Evolutionary conservation across 35 echinoderm and acorn worm genomes (phyloP).

Genomic region (Lytechinus pictus): DNA sequence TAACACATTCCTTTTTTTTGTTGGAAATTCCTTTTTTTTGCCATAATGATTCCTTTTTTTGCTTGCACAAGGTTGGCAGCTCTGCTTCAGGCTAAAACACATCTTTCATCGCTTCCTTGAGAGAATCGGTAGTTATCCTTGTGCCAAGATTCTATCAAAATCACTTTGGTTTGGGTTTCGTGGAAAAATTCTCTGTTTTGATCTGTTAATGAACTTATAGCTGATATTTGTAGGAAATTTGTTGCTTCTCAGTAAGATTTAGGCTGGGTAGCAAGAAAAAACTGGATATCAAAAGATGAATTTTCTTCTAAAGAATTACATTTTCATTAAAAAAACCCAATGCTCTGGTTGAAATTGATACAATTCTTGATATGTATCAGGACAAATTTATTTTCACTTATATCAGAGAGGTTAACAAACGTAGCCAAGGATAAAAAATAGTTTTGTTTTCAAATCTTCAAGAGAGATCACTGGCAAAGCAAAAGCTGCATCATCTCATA

Average conservation of each 20-base stretch:
- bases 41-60: no score
- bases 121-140: neutral
- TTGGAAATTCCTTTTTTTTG: no score
- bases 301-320: no score
- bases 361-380: no score
- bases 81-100: neutral
- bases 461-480: neutral
- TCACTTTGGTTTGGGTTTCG: neutral
- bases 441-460: no score
- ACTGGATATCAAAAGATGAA: neutral
- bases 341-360: no score
- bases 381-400: no score
- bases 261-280: neutral
- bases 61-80: no score
- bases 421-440: no score
- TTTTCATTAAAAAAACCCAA: no score
- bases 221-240: neutral
- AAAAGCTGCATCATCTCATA: neutral
- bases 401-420: no score
- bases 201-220: neutral
- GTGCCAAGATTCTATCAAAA: neutral
- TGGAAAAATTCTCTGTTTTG: neutral
- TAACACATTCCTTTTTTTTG: no score
- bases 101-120: neutral
- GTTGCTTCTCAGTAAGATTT: neutral